Conservation (phyloP, 1,140 invertebrate species). For the Heliconius nattereri region DNA sequence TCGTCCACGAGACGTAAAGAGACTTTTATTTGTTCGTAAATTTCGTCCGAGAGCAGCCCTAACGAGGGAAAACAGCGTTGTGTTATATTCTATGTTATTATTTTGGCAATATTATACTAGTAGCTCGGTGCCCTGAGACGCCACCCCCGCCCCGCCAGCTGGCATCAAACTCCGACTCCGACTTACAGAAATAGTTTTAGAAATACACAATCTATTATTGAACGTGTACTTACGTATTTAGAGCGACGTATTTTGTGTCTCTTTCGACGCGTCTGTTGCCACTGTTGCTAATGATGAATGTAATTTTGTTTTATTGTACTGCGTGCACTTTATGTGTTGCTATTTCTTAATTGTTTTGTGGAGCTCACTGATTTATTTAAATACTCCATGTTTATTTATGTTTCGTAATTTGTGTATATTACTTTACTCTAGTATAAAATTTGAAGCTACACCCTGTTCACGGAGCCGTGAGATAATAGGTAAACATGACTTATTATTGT, state of each 20-base stretch:
- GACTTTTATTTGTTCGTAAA: conserved; percentile 23
- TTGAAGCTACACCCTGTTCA: too few relatives aligned
- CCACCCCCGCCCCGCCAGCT: conserved; percentile 48
- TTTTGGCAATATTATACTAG: conserved; percentile 72
- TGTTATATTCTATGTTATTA: conserved; percentile 64
- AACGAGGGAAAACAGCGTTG: conserved; percentile 44
- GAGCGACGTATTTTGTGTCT: conserved; percentile 55
- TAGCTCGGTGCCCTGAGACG: conserved; percentile 58
- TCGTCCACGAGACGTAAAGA: conserved; percentile 22
- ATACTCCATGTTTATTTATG: background rate
- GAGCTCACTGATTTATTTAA: background rate
- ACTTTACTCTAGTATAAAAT: too few relatives aligned
- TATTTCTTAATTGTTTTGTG: conserved; percentile 3
- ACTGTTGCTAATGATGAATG: conserved; percentile 15
- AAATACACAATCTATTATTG: conserved; percentile 74
- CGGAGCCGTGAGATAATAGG: too few relatives aligned
- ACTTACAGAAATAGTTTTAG: conserved; percentile 72
- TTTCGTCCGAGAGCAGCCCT: conserved; percentile 44
- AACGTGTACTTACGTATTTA: conserved; percentile 64
- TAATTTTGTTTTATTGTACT: conserved; percentile 8
- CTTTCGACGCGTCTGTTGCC: conserved; percentile 41
- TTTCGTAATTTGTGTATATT: background rate
- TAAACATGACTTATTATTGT: too few relatives aligned
- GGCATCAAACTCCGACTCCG: conserved; percentile 45
- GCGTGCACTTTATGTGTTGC: conserved; percentile 3